These are phyloP conservation scores for Rotaria macrura DNA, from an alignment of 2,888 invertebrate genomes.

Conservation along the genomic window DNA sequence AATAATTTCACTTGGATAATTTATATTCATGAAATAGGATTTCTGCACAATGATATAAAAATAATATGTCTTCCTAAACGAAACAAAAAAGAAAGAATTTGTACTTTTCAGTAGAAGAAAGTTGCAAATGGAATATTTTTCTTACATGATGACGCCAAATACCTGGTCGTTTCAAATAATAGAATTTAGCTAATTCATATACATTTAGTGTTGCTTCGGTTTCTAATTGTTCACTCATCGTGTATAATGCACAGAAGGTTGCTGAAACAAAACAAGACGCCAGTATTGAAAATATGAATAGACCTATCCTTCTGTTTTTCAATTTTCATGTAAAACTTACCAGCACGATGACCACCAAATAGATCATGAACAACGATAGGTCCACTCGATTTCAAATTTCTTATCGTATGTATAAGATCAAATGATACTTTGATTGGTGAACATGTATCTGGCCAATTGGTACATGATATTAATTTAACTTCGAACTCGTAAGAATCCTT, in stretches of 20 bases:
- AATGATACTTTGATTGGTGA: slow-evolving; percentile 58
- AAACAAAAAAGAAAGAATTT: not conserved
- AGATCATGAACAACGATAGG: slow-evolving; percentile 64
- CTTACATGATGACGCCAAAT: slow-evolving; percentile 53
- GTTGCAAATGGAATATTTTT: not conserved
- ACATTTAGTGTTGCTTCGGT: slow-evolving; percentile 69
- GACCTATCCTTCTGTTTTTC: no score
- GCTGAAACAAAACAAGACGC: slow-evolving; percentile 48
- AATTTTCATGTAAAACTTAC: not conserved
- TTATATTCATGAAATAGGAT: not conserved
- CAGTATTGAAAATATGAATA: no score
- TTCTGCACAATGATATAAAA: not conserved
- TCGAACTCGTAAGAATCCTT: slow-evolving; percentile 79
- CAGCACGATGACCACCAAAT: slow-evolving; percentile 24
- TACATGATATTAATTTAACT: slow-evolving; percentile 74
- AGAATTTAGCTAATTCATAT: slow-evolving; percentile 77
- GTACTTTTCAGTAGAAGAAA: not conserved
- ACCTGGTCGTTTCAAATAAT: slow-evolving; percentile 73
- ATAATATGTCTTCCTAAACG: not conserved
- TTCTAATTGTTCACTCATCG: slow-evolving; percentile 66
- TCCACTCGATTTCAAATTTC: slow-evolving; percentile 59
- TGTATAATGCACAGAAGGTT: slow-evolving; percentile 71
- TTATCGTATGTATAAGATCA: slow-evolving; percentile 69
- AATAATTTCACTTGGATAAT: not conserved
- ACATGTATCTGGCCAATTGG: slow-evolving; percentile 70